Evolutionary conservation across 1,140 invertebrate genomes (phyloP).

Genomic region (Trinorchestia longiramus): DNA sequence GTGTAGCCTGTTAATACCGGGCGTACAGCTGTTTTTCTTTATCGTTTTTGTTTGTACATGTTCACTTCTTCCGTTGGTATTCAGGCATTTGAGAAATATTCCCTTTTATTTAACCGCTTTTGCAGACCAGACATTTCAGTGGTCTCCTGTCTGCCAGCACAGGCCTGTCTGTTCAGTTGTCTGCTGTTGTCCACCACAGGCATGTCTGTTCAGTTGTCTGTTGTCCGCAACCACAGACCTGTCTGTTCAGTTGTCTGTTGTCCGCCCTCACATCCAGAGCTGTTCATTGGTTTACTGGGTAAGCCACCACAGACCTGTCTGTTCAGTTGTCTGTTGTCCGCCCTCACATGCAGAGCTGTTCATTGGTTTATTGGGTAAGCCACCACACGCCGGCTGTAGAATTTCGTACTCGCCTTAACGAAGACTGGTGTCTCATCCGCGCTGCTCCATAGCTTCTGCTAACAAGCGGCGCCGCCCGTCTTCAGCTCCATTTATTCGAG

Average conservation of each 20-base stretch:
- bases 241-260: neutral
- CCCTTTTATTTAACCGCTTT: too few species aligned
- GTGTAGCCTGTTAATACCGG: too few species aligned
- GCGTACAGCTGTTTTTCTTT: too few species aligned
- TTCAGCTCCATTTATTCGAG: conserved; percentile 7
- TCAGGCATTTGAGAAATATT: too few species aligned
- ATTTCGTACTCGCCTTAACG: neutral
- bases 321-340: neutral
- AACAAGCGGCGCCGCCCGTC: neutral
- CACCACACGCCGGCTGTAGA: neutral
- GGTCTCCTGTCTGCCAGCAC: too few species aligned
- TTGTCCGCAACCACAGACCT: neutral
- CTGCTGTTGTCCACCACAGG: too few species aligned
- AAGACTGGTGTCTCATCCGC: neutral
- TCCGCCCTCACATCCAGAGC: neutral
- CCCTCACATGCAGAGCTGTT: neutral
- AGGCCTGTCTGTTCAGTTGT: too few species aligned
- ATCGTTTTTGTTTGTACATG: too few species aligned
- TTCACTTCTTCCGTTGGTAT: too few species aligned
- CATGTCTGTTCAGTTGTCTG: neutral
- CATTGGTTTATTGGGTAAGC: neutral
- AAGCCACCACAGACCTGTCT: neutral
- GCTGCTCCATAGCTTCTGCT: conserved; percentile 5
- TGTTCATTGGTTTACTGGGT: neutral
- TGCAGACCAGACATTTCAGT: too few species aligned